A percentile compares a stretch with the other conserved stretches of the same genome.
Evolutionary conservation across 2,113 vertebrate species (phyloP).

Genomic region (Microtus pennsylvanicus): DNA sequence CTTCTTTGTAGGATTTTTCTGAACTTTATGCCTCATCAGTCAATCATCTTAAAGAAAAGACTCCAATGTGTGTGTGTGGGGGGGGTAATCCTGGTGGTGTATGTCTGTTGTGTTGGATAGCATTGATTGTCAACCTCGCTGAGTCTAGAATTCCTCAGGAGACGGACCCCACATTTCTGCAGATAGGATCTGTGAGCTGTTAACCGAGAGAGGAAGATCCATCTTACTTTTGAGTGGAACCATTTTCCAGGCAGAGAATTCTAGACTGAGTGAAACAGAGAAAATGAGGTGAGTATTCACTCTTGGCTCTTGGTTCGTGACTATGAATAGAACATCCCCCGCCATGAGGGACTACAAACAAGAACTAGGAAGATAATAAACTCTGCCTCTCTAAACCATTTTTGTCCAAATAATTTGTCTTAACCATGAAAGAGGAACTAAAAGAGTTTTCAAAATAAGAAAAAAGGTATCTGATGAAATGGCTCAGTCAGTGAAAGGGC

Average conservation of each 20-base stretch:
- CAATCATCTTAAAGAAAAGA: slow-evolving; percentile 1
- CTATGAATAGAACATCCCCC: not conserved
- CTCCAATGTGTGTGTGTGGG: too few relatives aligned
- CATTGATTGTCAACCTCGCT: too few relatives aligned
- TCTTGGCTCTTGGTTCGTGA: not conserved
- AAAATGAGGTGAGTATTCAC: not conserved
- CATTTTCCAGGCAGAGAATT: not conserved
- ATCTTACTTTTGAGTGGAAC: too few relatives aligned
- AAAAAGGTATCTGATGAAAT: too few relatives aligned
- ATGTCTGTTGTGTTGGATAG: not conserved
- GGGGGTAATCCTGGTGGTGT: not conserved
- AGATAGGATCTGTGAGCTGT: not conserved
- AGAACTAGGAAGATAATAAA: too few relatives aligned
- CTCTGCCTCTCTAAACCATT: not conserved
- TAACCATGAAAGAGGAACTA: not conserved
- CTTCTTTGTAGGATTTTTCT: not conserved
- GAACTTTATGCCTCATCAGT: not conserved
- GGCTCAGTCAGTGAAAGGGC: not conserved
- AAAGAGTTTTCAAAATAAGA: not conserved
- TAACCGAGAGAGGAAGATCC: not conserved
- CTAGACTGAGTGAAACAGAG: not conserved
- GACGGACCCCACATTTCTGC: not conserved
- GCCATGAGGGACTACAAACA: too few relatives aligned
- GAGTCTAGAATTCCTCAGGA: not conserved
- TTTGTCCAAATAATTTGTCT: too few relatives aligned